phyloP scores from a whole-genome alignment of 1,140 invertebrate species.

The Oedothorax gibbosus region DNA sequence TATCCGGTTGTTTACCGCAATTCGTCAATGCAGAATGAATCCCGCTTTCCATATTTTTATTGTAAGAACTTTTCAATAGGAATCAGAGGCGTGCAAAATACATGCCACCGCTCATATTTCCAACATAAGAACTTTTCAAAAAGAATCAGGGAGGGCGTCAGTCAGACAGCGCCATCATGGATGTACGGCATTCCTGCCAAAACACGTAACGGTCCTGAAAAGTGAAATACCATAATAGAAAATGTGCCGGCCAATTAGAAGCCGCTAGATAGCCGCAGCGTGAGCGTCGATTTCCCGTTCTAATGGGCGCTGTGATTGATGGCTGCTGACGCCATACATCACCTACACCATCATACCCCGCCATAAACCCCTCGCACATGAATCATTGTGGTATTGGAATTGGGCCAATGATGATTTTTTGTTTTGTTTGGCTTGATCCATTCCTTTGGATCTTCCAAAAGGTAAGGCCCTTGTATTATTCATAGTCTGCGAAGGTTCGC shows the following conservation, averaged over 20 bases:
- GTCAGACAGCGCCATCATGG: no score
- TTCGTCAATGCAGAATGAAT: no score
- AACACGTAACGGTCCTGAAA: conserved; percentile 43
- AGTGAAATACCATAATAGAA: conserved; percentile 49
- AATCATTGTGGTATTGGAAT: conserved; percentile 59
- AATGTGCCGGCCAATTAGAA: conserved; percentile 53
- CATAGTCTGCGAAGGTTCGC: conserved; percentile 45
- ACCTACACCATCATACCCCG: conserved; percentile 50
- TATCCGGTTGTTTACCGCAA: no score
- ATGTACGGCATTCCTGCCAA: conserved; percentile 39
- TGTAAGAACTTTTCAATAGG: no score
- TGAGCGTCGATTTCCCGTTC: conserved; percentile 49
- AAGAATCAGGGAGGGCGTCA: no score
- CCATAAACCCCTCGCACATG: conserved; percentile 57
- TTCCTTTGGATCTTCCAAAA: conserved; percentile 6
- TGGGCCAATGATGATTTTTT: conserved; percentile 50
- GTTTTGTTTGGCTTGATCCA: conserved; percentile 41
- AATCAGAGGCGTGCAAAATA: no score
- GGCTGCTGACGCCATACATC: conserved; percentile 55
- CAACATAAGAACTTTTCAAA: no score
- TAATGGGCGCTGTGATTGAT: conserved; percentile 60
- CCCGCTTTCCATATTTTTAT: no score
- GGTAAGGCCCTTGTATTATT: conserved; percentile 55
- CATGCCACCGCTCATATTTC: no score
- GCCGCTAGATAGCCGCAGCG: conserved; percentile 40